A percentile compares a stretch with the other conserved stretches of the same genome.
Conservation (phyloP, 2,888 invertebrate species). For the Acanthacorydalis orientalis region DNA sequence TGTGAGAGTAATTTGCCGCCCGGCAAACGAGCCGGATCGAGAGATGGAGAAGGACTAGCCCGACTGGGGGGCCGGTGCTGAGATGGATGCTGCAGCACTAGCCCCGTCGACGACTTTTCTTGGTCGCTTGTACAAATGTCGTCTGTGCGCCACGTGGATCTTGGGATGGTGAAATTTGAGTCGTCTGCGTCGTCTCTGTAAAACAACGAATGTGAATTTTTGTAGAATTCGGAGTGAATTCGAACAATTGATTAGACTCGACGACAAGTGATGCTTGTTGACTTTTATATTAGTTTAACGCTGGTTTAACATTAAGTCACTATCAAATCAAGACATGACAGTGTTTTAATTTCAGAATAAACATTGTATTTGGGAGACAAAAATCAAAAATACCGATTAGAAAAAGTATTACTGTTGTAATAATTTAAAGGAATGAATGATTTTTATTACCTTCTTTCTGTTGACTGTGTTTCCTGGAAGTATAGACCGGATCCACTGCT, state of each 20-base stretch:
- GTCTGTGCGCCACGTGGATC: conserved; percentile 60
- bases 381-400: too few species aligned
- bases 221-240: too few species aligned
- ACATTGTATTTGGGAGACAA: too few species aligned
- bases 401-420: too few species aligned
- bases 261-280: too few species aligned
- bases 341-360: too few species aligned
- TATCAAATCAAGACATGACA: too few species aligned
- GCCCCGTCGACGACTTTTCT: not conserved
- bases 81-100: conserved; percentile 39
- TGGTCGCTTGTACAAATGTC: conserved; percentile 14
- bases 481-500: conserved; percentile 60
- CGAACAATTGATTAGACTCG: too few species aligned
- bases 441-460: conserved; percentile 39
- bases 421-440: not conserved
- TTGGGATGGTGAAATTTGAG: conserved; percentile 77
- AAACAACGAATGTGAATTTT: conserved; percentile 7
- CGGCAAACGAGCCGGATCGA: conserved; percentile 15
- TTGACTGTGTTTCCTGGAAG: conserved; percentile 30
- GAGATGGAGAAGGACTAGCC: conserved; percentile 13
- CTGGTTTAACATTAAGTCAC: too few species aligned
- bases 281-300: too few species aligned
- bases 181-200: conserved; percentile 54
- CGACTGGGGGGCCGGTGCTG: conserved; percentile 25
- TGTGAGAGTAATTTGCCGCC: conserved; percentile 41